Evolutionary conservation across 2,888 invertebrate genomes (phyloP).

Genomic region (Ischnura elegans): DNA sequence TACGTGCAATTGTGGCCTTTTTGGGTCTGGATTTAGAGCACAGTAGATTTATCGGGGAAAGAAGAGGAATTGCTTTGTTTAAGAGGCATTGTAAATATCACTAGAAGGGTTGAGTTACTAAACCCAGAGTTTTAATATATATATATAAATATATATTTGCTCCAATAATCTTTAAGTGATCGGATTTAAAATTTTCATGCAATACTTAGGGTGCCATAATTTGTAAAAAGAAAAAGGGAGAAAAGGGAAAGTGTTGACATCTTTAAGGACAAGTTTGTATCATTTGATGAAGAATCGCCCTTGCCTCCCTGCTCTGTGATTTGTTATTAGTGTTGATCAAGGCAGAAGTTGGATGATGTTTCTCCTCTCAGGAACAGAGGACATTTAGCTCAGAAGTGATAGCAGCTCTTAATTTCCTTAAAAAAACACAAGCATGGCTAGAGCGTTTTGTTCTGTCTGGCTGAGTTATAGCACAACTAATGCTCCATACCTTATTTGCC

Average conservation of each 20-base stretch:
- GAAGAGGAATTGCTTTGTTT: conserved; percentile 51
- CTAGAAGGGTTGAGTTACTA: conserved; percentile 32
- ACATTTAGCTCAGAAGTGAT: conserved; percentile 41
- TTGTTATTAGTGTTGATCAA: conserved; percentile 30
- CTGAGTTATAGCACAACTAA: conserved; percentile 57
- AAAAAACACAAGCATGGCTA: conserved; percentile 48
- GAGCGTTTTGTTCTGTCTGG: conserved; percentile 34
- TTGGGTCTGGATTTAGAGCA: conserved; percentile 36
- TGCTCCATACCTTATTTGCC: conserved; percentile 49
- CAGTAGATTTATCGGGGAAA: conserved; percentile 25
- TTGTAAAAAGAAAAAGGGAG: background rate
- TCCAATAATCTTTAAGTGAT: conserved; percentile 25
- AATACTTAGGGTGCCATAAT: conserved; percentile 63
- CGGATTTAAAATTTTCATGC: conserved; percentile 40
- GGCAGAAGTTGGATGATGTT: background rate
- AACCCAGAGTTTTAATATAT: conserved; percentile 34
- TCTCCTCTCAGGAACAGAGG: conserved; percentile 14
- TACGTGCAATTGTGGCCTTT: conserved; percentile 43
- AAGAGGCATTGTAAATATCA: conserved; percentile 63
- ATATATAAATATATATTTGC: conserved; percentile 55
- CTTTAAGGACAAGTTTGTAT: conserved; percentile 10
- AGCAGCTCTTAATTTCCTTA: conserved; percentile 41
- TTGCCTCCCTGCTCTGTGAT: conserved; percentile 53
- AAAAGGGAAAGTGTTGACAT: conserved; percentile 19
- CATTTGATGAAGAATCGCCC: conserved; percentile 30